Evolutionary conservation across 1,140 invertebrate genomes (phyloP).

Genomic region (Eurosta solidaginis): DNA sequence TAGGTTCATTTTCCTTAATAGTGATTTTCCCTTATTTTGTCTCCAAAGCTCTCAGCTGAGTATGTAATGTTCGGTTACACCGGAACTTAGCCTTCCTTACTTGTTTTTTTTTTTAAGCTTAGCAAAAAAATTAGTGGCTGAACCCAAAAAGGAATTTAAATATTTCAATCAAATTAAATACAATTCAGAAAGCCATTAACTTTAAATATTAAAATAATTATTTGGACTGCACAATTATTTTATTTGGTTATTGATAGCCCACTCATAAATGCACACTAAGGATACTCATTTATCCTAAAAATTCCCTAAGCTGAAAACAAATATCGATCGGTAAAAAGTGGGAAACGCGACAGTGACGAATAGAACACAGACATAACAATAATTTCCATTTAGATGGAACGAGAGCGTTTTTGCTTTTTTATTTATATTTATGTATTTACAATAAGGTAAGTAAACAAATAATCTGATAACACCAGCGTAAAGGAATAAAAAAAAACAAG

Average conservation of each 20-base stretch:
- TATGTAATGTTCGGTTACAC: too few species aligned
- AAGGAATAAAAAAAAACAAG: conserved; percentile 2
- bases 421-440: too few species aligned
- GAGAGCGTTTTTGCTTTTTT: background rate
- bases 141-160: too few species aligned
- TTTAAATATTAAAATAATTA: background rate
- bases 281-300: too few species aligned
- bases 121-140: too few species aligned
- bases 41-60: too few species aligned
- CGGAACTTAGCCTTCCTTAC: too few species aligned
- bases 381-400: conserved; percentile 16
- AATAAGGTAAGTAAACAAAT: conserved; percentile 15
- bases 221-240: background rate
- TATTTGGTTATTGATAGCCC: background rate
- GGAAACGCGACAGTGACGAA: background rate
- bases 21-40: too few species aligned
- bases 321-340: background rate
- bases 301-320: background rate
- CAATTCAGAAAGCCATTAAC: conserved; percentile 5
- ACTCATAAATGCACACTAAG: too few species aligned
- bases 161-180: too few species aligned
- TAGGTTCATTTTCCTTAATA: too few species aligned
- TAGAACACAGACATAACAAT: background rate
- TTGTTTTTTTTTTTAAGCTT: too few species aligned
- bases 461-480: background rate